Conservation (phyloP, 2,888 invertebrate species). For the Syritta pipiens region DNA sequence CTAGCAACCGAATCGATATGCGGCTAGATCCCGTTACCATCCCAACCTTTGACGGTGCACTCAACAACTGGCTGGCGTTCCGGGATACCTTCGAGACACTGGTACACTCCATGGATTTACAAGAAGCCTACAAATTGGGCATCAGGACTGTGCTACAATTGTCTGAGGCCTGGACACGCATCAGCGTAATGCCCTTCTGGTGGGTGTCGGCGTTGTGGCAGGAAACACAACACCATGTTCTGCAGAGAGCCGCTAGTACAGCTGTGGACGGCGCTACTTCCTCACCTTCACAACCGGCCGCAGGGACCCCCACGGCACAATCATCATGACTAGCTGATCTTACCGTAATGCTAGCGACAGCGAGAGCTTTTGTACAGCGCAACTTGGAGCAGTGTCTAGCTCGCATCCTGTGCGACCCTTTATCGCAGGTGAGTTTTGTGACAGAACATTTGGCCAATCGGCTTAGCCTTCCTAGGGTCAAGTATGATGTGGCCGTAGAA, state of each 20-base stretch:
- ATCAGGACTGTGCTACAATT: background rate
- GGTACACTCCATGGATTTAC: background rate
- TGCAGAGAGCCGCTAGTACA: background rate
- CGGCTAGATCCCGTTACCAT: background rate
- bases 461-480: constrained; percentile 8
- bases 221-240: constrained; percentile 7
- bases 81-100: background rate
- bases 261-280: background rate
- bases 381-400: background rate
- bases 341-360: background rate
- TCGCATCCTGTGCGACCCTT: constrained; percentile 18
- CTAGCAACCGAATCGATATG: background rate
- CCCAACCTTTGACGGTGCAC: background rate
- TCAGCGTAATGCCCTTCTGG: background rate
- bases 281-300: background rate
- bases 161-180: constrained; percentile 4
- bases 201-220: constrained; percentile 3
- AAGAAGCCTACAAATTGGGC: background rate
- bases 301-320: background rate
- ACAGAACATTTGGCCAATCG: too few species aligned
- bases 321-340: background rate
- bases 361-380: background rate
- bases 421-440: constrained; percentile 41
- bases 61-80: background rate
- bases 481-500: constrained; percentile 24